Base-by-base conservation (phyloP, 2,888 invertebrate species). In the Coenonympha arcania region DNA sequence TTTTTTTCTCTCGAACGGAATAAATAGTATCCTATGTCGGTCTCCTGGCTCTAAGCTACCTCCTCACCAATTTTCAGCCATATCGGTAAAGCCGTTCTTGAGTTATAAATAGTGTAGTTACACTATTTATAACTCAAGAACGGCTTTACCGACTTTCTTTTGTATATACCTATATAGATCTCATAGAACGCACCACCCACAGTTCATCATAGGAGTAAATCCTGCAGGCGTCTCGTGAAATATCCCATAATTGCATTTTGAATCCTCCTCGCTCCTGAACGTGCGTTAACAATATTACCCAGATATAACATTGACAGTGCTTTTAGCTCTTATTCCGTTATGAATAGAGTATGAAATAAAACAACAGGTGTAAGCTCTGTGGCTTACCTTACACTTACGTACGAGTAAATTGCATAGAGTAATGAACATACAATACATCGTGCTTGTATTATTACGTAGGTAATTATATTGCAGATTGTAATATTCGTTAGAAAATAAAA, bases 191-290 rank as follows among this genome's bases (percentile, higher is more conserved):
- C 22, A 41, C 34, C 4, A 26, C 40, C 36, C 22, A 52, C 34
- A 28, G 48, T 44, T 52, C 33, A 41, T 36, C 30, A 24, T 31
- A 18, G 4, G 11, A 30, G 49, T 33, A 53, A 53, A 42, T 52
- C 20, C 42, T 46, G 30, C 30, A 30, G 37, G 31, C 31, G 41
- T 42, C 31, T 50, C 46, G 19, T 42, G 50, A 19, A 50, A 46
- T 33, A 46, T 42, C 15, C 37, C 39, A 46, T 53, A 53, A 53
- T 53, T 49, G 46, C 46, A 49, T 53, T 43, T 50, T 42, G 45
- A 31, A 9, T 39, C 39, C 39, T 19, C 36, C 36, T n/a, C 20
- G 11, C 36, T 2, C n/a, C n/a, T 11, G 19, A 36, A 20, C 19
- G 11, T 6, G n/a, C 18, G n/a, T 39, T 24, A 13, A 3, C 16